A percentile compares a stretch with the other conserved stretches of the same genome.
Conservation (phyloP, 2,113 vertebrate species). For the Burhinus bistriatus region DNA sequence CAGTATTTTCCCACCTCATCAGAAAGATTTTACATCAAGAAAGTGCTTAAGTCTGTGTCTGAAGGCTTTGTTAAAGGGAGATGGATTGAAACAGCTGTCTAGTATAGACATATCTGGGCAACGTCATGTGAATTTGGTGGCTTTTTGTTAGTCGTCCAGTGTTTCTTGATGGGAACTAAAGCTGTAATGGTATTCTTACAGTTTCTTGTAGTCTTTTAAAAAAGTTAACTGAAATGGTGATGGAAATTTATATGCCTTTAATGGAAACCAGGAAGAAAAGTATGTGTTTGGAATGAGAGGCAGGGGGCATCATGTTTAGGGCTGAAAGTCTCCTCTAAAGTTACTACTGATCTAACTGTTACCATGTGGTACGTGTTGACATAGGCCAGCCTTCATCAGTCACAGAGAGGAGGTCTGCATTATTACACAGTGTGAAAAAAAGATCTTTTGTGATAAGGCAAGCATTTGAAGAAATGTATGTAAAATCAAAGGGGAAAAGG, state of each 20-base stretch:
- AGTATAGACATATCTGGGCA: not conserved
- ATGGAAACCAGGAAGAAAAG: slow-evolving; percentile 19
- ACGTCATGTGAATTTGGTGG: not conserved
- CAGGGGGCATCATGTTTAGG: not conserved
- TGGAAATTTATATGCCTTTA: not conserved
- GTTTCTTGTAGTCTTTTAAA: not conserved
- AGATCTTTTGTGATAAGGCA: not conserved
- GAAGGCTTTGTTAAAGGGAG: not conserved
- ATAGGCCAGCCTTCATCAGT: not conserved
- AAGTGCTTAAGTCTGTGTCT: not conserved
- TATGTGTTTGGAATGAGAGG: not conserved
- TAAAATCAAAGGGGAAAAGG: not conserved
- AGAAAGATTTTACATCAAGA: not conserved
- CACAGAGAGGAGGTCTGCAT: not conserved
- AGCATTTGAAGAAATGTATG: not conserved
- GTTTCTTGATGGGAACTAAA: not conserved
- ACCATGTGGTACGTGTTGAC: not conserved
- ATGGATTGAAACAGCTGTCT: not conserved
- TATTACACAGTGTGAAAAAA: not conserved
- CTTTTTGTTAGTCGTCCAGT: not conserved
- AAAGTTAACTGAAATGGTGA: slow-evolving; percentile 5
- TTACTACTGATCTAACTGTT: not conserved
- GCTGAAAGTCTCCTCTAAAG: not conserved
- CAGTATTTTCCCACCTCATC: not conserved
- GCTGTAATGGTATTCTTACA: not conserved